Evolutionary conservation across 2,113 vertebrate species (phyloP).

Genomic region (Oryctolagus cuniculus): mOryCun1.1 NC_091434.1:27629001-27629500

Average conservation of each 20-base stretch:
- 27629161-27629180: neutral
- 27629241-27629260: neutral
- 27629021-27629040: neutral
- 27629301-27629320: neutral
- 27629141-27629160: neutral
- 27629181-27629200: neutral
- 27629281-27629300: neutral
- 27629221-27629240: neutral
- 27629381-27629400: neutral
- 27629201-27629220: neutral
- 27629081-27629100: neutral
- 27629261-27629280: slow-evolving; percentile 5
- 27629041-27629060: neutral
- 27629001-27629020: neutral
- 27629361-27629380: neutral
- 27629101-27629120: neutral
- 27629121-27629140: slow-evolving; percentile 10
- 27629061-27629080: neutral
- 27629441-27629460: neutral
- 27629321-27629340: slow-evolving; percentile 1
- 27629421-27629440: slow-evolving; percentile 8
- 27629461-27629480: neutral
- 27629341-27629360: neutral
- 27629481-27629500: slow-evolving; percentile 9
- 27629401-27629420: neutral